Evolutionary conservation across 1,140 invertebrate genomes (phyloP), one percentile per base, ranked within the genome.

Genomic region (Drosophila lini): DNA sequence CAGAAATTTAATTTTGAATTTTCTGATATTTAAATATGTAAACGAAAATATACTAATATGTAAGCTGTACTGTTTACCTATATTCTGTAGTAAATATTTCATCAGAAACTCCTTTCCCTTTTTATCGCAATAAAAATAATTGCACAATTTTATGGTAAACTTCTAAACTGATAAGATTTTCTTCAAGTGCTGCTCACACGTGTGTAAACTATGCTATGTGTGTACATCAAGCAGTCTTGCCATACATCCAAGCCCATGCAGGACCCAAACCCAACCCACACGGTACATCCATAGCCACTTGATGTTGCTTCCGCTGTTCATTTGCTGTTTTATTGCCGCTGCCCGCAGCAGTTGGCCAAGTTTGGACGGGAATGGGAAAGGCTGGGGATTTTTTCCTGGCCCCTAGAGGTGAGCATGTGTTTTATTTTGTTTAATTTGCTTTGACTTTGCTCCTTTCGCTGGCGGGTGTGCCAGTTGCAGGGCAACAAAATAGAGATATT

Each of bases 281-380:
- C 57, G 15, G 31, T 48, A 63, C 42, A 63, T 56, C 60, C 61
- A 52, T 41, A 71, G 80, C 80, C 77, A 89, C 84, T 89, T 81
- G 56, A 84, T 69, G 84, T 84, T 73, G 61, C 74, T 83, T 89
- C 80, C 84, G 80, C 74, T 89, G 84, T 89, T 89, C 84, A 84
- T 89, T 89, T 89, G 84, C 77, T 71, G 77, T 81, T 89, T 89
- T 89, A 89, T 89, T 84, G 77, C 80, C 81, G 48, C 74, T 74
- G 76, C 76, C 80, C 19, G 47, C 62, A 62, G 75, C 75, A 70
- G 47, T 67, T 75, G 38, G 65, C 52, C 69, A 71, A 71, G 53
- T 71, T 70, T 28, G 22, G 19, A 55, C 13, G 13, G 10, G 52
- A 15, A 38, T 55, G 63, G 41, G 34, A 7, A 8, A 45, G 25